These are phyloP conservation scores for Arizona elegans DNA, from an alignment of 2,113 vertebrate genomes.

Conservation along the genomic window DNA sequence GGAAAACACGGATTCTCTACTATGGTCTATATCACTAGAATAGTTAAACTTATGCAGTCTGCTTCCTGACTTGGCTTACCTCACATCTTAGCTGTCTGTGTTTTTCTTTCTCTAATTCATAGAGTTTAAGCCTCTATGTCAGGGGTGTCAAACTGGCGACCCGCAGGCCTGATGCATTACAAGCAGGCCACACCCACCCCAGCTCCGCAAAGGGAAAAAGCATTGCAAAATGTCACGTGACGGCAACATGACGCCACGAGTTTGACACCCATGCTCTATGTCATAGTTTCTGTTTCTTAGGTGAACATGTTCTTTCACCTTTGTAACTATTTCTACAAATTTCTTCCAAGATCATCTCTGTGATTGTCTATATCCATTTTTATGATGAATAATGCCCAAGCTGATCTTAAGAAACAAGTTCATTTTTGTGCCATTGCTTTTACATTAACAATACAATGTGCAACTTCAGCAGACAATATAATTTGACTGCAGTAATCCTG, in stretches of 20 bases:
- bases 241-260: too few species aligned
- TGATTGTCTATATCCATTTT: background rate
- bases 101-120: background rate
- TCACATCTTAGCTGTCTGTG: background rate
- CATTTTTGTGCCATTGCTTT: background rate
- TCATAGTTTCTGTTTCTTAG: background rate
- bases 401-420: background rate
- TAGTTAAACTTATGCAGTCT: background rate
- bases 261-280: too few species aligned
- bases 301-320: background rate
- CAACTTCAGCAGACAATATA: background rate
- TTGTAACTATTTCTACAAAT: background rate
- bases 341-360: background rate
- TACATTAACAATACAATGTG: background rate
- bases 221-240: too few species aligned
- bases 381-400: background rate
- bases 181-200: too few species aligned
- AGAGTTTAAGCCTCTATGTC: background rate
- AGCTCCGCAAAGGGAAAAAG: too few species aligned
- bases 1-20: background rate
- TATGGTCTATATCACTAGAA: background rate
- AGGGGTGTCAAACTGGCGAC: too few species aligned
- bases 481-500: background rate
- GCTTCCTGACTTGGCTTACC: background rate
- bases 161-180: too few species aligned